Evolutionary conservation across 1,140 invertebrate genomes (phyloP), one percentile per base, ranked within the genome.

Genomic region (Ceratosolen fusciceps): DNA sequence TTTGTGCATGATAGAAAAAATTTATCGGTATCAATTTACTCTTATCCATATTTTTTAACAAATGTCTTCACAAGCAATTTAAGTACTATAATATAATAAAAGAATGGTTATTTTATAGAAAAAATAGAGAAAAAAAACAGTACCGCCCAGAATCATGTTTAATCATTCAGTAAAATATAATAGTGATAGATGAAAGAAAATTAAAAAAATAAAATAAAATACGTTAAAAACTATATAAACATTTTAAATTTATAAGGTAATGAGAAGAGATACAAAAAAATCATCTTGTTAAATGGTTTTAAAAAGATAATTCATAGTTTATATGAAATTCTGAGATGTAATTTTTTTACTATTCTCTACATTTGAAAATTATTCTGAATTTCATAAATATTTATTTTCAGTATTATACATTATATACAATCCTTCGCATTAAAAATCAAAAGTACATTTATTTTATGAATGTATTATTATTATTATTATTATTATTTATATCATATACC

Each of bases 231-330:
- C n/a, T n/a, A 56, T 47, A 47, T 16, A 47, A 16, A 47, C 43
- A 47, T 7, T 52, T 54, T 29, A 49, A 72, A 72, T 34, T 54
- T 19, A 72, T 21, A 56, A 72, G 39, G 24, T 52, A 31, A 34
- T 19, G 21, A n/a, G 19, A 29, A 19, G 3, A 16, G 16, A 62
- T 24, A 34, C 31, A 52, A 34, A 34, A 54, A n/a, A 56, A 54
- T 34, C 47, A 24, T 74, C 71, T 24, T 39, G 10, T 73, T 14
- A 73, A 52, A 31, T 43, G 43, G 16, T 73, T 73, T 34, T 24
- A 34, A 58, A n/a, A 62, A 0, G 31, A 73, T 9, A 73, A 56
- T 73, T 73, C 37, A 74, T 58, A 74, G 71, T 74, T 73, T 56
- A 73, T 73, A 31, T 54, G 34, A 73, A 73, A 73, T 24, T 56